Base-by-base conservation (phyloP, 2,797 vertebrate species). In the Coregonus suidteri region DNA sequence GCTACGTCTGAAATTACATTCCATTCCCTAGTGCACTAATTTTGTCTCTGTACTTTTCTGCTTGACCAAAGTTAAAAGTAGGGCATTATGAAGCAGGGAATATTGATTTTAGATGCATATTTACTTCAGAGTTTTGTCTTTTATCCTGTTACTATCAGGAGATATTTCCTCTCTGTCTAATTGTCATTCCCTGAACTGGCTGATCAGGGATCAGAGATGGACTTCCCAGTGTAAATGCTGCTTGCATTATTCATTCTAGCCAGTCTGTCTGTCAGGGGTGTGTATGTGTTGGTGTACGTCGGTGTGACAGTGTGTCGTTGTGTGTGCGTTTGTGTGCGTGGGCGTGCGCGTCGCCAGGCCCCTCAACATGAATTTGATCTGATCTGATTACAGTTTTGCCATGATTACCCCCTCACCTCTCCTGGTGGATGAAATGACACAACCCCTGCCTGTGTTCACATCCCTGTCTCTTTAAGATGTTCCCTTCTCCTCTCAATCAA, bases 331-430 rank as follows among this genome's bases (percentile, higher is more conserved):
- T 56, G 53, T 56, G 53, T 56, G 53, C 16, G 6, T 13, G 41
- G 41, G 41, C 41, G 41, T 11, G 41, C 41, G 9, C 3, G 41
- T 90, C 82, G 77, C 90, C 80, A 90, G 90, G 93, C 93, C 93
- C 92, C 93, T 91, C 92, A 93, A 88, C 92, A 95, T 95, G 92
- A 95, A 95, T 95, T 95, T 94, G 92, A 95, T 93, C 91, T 91
- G 82, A 92, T 91, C 92, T 95, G 94, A 95, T 95, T 95, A 94
- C 94, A 95, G 92, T 95, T 95, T 59, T 93, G 90, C 94, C 78
- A 85, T 94, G 93, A 95, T 95, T 95, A 95, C 92, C 92, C 87
- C 56, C 91, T 91, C 41, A 13, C 88, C 90, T 89, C 92, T 90
- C 83, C 85, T 87, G 86, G 89, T 87, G 92, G 88, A 94, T 93